Evolutionary conservation across 2,113 vertebrate genomes (phyloP).

Genomic region (Ascaphus truei): DNA sequence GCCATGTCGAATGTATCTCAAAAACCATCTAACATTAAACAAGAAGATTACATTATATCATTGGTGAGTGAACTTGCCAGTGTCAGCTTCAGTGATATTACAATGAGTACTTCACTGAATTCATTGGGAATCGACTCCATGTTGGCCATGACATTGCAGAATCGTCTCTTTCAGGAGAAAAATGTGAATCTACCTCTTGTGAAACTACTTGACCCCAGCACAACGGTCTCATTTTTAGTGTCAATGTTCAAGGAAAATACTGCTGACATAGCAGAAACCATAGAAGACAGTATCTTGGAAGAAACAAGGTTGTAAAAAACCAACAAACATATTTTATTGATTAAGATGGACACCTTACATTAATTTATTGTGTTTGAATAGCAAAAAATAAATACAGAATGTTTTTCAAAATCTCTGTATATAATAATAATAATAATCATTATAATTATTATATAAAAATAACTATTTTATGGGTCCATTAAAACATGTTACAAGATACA

Average conservation of each 20-base stretch:
- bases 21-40: slow-evolving; percentile 36
- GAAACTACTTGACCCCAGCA: slow-evolving; percentile 68
- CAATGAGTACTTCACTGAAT: slow-evolving; percentile 53
- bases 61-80: slow-evolving; percentile 59
- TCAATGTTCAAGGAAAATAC: slow-evolving; percentile 47
- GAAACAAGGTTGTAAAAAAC: too few species aligned
- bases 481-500: too few species aligned
- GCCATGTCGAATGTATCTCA: slow-evolving; percentile 8
- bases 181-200: slow-evolving; percentile 69
- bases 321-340: too few species aligned
- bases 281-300: too few species aligned
- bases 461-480: too few species aligned
- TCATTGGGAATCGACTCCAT: slow-evolving; percentile 78
- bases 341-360: too few species aligned
- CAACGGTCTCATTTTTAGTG: slow-evolving; percentile 61
- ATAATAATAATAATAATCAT: too few species aligned
- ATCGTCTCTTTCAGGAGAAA: slow-evolving; percentile 65
- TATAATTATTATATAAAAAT: too few species aligned
- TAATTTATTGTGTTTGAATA: too few species aligned
- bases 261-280: neutral
- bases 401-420: too few species aligned
- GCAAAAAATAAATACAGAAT: too few species aligned
- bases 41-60: slow-evolving; percentile 54
- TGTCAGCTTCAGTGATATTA: slow-evolving; percentile 51
- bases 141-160: slow-evolving; percentile 78